Evolutionary conservation across 2,888 invertebrate genomes (phyloP).

Genomic region (Dryadula phaetusa): DNA sequence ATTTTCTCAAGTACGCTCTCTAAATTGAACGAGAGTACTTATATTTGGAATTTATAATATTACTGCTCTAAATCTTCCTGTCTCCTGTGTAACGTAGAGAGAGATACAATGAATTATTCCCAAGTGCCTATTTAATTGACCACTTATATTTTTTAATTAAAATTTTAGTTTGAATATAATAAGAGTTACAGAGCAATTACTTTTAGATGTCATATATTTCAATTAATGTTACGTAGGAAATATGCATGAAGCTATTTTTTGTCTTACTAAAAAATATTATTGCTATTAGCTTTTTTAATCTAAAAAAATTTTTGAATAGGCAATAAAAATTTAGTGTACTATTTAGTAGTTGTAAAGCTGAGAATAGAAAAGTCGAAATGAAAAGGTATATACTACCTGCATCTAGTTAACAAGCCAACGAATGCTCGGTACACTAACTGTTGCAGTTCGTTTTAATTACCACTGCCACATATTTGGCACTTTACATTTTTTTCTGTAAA

Average conservation of each 20-base stretch:
- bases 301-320: constrained; percentile 39
- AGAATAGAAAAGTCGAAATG: constrained; percentile 45
- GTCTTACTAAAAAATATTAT: background rate
- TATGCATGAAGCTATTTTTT: too few species aligned
- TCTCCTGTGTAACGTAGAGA: constrained; percentile 60
- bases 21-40: constrained; percentile 75
- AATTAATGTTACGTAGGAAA: too few species aligned
- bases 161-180: background rate
- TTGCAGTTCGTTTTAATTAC: constrained; percentile 38
- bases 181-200: background rate
- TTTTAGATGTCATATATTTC: background rate
- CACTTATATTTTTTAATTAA: constrained; percentile 47
- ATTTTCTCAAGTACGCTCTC: constrained; percentile 78
- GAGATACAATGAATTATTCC: constrained; percentile 61
- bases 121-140: constrained; percentile 46
- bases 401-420: constrained; percentile 40
- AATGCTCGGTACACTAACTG: constrained; percentile 34
- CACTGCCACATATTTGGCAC: constrained; percentile 37
- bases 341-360: constrained; percentile 40
- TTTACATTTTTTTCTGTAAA: constrained; percentile 18
- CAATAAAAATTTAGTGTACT: constrained; percentile 44
- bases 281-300: background rate
- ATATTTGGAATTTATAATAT: constrained; percentile 81
- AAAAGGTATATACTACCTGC: constrained; percentile 41
- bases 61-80: constrained; percentile 72